Evolutionary conservation across 2,113 vertebrate species (phyloP).

Genomic region (Cyanocitta stelleri): DNA sequence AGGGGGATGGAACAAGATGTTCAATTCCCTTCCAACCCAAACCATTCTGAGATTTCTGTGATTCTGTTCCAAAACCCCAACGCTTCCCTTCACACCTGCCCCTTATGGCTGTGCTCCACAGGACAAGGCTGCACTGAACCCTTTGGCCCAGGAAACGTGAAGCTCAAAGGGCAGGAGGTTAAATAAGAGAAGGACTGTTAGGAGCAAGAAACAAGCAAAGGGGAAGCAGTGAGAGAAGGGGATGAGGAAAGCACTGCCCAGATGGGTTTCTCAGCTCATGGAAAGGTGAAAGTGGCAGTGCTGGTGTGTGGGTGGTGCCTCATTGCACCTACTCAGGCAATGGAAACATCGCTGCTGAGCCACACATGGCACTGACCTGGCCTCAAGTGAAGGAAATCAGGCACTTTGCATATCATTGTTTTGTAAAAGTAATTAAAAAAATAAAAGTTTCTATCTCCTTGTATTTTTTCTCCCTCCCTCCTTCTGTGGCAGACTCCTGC

Average conservation of each 20-base stretch:
- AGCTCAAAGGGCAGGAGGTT: background rate
- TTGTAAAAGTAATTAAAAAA: background rate
- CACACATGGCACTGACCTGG: rapidly evolving
- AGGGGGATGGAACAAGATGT: background rate
- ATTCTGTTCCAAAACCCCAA: background rate
- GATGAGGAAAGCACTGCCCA: background rate
- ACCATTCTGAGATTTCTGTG: background rate
- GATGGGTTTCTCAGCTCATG: background rate
- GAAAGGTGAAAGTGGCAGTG: rapidly evolving
- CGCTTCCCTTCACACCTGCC: rapidly evolving
- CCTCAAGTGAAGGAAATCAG: background rate
- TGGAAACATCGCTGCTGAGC: background rate
- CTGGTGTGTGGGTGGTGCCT: background rate
- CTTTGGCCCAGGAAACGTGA: background rate
- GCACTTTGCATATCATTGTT: background rate
- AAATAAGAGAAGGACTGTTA: background rate
- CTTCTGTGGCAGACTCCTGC: background rate
- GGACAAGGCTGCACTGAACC: background rate
- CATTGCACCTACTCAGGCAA: background rate
- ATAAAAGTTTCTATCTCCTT: background rate
- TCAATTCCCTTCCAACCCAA: background rate
- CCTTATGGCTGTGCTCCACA: background rate
- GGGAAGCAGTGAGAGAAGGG: background rate
- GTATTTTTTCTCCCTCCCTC: background rate
- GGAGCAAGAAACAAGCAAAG: background rate